Conservation (phyloP, 2,797 vertebrate species). For the Myripristis jacobus region DNA sequence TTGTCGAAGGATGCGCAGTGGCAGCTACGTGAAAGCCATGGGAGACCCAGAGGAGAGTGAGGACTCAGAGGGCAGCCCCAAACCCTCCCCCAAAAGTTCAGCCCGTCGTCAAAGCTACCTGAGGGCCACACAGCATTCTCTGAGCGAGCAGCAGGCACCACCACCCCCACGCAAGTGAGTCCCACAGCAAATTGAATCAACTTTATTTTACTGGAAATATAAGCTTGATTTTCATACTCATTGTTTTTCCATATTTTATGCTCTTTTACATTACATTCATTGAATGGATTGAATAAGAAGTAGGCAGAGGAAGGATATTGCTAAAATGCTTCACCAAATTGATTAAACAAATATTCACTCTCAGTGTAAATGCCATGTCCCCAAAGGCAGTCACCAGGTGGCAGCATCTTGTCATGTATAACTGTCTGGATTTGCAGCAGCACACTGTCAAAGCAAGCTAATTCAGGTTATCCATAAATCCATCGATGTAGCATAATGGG, state of each 20-base stretch:
- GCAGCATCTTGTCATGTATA: slow-evolving; percentile 70
- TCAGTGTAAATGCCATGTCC: slow-evolving; percentile 19
- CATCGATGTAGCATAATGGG: slow-evolving; percentile 4
- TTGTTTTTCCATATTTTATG: slow-evolving; percentile 32
- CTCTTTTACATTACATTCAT: slow-evolving; percentile 41
- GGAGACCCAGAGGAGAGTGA: slow-evolving; percentile 95
- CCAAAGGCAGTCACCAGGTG: slow-evolving; percentile 71
- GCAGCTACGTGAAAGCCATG: slow-evolving; percentile 99
- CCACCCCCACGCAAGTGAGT: slow-evolving; percentile 91
- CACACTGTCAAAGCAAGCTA: not conserved
- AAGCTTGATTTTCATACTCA: slow-evolving; percentile 27
- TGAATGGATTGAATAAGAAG: slow-evolving; percentile 15
- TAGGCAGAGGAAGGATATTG: not conserved
- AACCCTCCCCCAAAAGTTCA: slow-evolving; percentile 96
- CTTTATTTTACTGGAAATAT: not conserved
- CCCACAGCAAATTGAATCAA: slow-evolving; percentile 3
- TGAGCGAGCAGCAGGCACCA: slow-evolving; percentile 92
- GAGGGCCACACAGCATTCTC: slow-evolving; percentile 97
- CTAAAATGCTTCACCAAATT: slow-evolving; percentile 1
- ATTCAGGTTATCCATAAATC: not conserved
- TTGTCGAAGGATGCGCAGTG: slow-evolving; percentile 97
- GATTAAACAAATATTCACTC: slow-evolving; percentile 3
- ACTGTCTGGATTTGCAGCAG: slow-evolving; percentile 2
- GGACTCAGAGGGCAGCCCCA: slow-evolving; percentile 95
- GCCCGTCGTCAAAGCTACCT: slow-evolving; percentile 99